A percentile compares a stretch with the other conserved stretches of the same genome.
These are phyloP conservation scores for Sminthurides bifidus DNA, from an alignment of 1,140 invertebrate species.

Conservation along the genomic window DNA sequence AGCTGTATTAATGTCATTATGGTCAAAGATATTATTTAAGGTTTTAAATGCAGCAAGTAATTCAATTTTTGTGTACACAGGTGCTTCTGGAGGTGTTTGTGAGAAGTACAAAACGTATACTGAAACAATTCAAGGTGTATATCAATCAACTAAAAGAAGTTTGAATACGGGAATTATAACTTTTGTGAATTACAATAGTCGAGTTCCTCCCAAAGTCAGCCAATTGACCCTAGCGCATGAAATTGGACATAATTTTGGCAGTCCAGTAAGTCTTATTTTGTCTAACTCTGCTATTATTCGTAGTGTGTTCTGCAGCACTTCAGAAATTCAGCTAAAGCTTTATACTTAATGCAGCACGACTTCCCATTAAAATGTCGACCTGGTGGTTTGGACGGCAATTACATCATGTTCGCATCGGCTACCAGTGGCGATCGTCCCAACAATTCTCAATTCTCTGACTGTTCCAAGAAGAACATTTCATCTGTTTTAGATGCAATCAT, in stretches of 20 bases:
- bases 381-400: constrained; percentile 89
- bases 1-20: neutral
- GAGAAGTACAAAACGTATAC: constrained; percentile 96
- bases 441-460: constrained; percentile 87
- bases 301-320: neutral
- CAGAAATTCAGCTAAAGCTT: neutral
- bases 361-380: constrained; percentile 82
- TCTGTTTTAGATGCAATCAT: constrained; percentile 77
- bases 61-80: constrained; percentile 40
- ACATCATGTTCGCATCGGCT: constrained; percentile 93
- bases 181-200: constrained; percentile 95
- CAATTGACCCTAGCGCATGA: constrained; percentile 97
- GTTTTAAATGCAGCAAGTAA: neutral
- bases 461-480: constrained; percentile 90
- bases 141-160: constrained; percentile 83
- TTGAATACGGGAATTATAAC: constrained; percentile 99
- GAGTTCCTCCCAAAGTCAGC: constrained; percentile 91
- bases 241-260: constrained; percentile 98
- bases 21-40: neutral
- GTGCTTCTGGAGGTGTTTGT: constrained; percentile 95
- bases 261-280: constrained; percentile 72
- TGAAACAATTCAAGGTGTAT: constrained; percentile 71
- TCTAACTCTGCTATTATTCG: neutral
- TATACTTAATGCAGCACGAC: constrained; percentile 63
- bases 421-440: constrained; percentile 93